Conservation (phyloP, 2,113 vertebrate genomes). For the Pteropus alecto region DNA sequence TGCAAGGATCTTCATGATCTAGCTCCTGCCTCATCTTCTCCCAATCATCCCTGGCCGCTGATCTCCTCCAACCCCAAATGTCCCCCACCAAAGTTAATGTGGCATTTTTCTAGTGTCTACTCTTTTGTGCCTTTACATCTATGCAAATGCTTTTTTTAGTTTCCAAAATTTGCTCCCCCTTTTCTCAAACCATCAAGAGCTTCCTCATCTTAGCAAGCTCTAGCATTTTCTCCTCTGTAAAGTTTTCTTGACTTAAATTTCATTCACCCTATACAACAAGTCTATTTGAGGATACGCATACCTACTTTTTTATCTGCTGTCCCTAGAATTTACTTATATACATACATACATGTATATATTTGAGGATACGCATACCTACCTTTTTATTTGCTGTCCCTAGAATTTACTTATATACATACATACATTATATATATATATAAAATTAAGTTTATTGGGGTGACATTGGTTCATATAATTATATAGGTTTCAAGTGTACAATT, state of each 20-base stretch:
- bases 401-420: background rate
- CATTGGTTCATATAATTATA: too few relatives aligned
- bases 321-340: background rate
- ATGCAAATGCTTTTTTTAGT: background rate
- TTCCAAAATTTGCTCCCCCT: background rate
- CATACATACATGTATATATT: background rate
- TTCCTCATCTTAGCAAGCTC: background rate
- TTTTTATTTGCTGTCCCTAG: background rate
- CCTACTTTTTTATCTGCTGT: background rate
- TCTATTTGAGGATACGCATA: background rate
- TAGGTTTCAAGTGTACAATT: too few relatives aligned
- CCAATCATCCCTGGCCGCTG: accelerated
- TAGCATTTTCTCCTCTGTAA: background rate
- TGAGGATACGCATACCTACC: background rate
- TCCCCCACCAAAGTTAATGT: background rate
- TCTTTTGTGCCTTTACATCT: background rate
- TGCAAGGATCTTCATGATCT: background rate
- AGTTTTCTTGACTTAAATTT: background rate
- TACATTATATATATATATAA: too few relatives aligned
- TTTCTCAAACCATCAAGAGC: background rate
- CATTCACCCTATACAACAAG: background rate
- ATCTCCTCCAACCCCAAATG: accelerated
- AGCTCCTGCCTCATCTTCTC: background rate
- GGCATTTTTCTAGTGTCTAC: background rate
- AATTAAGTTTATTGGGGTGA: too few relatives aligned